Evolutionary conservation across 2,797 vertebrate species (phyloP), one percentile per base, ranked within the genome.

Genomic region (Lacerta agilis): DNA sequence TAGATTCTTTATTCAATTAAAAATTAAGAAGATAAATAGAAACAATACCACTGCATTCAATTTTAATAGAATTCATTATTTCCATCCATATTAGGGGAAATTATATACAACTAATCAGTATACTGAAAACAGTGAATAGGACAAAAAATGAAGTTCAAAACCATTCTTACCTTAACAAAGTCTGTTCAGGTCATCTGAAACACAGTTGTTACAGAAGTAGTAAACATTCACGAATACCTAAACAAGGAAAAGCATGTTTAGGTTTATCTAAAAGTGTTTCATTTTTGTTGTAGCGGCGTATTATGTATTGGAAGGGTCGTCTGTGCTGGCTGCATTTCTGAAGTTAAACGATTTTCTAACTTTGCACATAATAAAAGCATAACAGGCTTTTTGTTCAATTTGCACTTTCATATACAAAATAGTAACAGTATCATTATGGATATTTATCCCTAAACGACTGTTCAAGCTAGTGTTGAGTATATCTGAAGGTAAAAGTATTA

Each of bases 91-190:
- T 72, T 84, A 23, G 11, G 38, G 1, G 29, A 85, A 33, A 75
- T 36, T 80, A 18, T 73, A 49, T 23, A 85, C 5, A 61, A 36
- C 11, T 6, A 29, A n/a, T 10, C 64, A 9, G 20, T 27, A 61
- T 29, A 49, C 27, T 29, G 3, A 36, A 85, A 79, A 49, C 11
- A n/a, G 9, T 72, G 43, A 45, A 49, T 15, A 73, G 36, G 5
- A 43, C 5, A 72, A 27, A 79, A 38, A 79, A n/a, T 38, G 20
- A 86, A 81, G 10, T 78, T 87, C 55, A 2, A 83, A 93, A 83
- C 5, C 73, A 89, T 66, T 93, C 97, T 97, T 97, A 97, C 97
- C 97, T 97, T 82, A 45, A 87, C 45, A 83, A 88, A 67, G 82
- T 93, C 79, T 85, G 49, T 17, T 64, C 61, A 91, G 85, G 86